These are phyloP conservation scores for Spea multiplicata DNA, from an alignment of 2,113 vertebrate genomes.

Conservation along the genomic window DNA sequence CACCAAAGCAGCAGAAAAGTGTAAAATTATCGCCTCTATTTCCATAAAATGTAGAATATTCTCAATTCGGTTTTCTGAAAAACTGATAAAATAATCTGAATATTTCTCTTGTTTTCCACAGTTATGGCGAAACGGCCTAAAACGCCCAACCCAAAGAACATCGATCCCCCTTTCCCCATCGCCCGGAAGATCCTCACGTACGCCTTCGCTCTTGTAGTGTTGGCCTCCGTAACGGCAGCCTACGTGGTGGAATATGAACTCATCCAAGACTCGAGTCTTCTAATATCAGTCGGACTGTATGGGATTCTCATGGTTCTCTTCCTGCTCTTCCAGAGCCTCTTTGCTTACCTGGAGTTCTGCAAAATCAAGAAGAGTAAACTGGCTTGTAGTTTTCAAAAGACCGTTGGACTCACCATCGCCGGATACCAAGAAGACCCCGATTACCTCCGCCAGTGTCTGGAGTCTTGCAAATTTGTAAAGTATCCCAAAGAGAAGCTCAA, in stretches of 20 bases:
- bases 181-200: conserved; percentile 64
- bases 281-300: conserved; percentile 82
- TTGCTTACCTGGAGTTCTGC: conserved; percentile 78
- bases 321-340: conserved; percentile 76
- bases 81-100: too few species aligned
- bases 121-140: not conserved
- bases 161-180: not conserved
- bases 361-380: conserved; percentile 49
- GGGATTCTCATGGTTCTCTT: conserved; percentile 76
- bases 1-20: too few species aligned
- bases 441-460: conserved; percentile 80
- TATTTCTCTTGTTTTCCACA: too few species aligned
- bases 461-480: conserved; percentile 67
- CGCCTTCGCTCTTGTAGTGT: conserved; percentile 73
- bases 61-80: too few species aligned
- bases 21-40: too few species aligned
- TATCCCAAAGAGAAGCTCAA: conserved; percentile 75
- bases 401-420: conserved; percentile 80
- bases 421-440: conserved; percentile 81
- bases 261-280: conserved; percentile 62
- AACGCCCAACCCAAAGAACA: not conserved
- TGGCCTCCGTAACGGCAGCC: conserved; percentile 70
- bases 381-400: conserved; percentile 64
- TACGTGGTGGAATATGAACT: conserved; percentile 72
- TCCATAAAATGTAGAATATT: too few species aligned